These are phyloP conservation scores for Ormyrus labotus DNA, from an alignment of 2,888 invertebrate genomes.

Conservation along the genomic window DNA sequence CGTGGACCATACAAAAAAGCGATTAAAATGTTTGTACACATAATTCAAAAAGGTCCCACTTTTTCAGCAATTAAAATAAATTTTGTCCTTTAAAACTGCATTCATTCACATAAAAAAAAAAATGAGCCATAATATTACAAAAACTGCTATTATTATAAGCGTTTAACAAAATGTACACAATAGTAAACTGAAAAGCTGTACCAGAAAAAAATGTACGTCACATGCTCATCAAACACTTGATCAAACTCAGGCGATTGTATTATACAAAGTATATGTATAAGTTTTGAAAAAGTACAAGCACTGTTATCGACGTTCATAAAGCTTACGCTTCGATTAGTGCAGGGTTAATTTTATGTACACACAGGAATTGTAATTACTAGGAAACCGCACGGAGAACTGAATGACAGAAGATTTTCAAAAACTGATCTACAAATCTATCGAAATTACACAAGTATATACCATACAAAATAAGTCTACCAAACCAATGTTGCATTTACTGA, in stretches of 20 bases:
- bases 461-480: conserved; percentile 31
- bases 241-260: conserved; percentile 26
- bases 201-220: conserved; percentile 32
- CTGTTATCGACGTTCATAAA: conserved; percentile 27
- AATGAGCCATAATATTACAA: too few relatives aligned
- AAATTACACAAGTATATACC: conserved; percentile 14
- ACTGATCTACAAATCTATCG: neutral
- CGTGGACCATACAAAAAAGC: too few relatives aligned
- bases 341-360: conserved; percentile 41
- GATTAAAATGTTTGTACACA: too few relatives aligned
- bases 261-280: conserved; percentile 10
- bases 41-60: too few relatives aligned
- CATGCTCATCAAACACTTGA: conserved; percentile 38
- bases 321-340: conserved; percentile 46
- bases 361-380: conserved; percentile 1
- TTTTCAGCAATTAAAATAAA: too few relatives aligned
- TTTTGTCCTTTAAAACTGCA: too few relatives aligned
- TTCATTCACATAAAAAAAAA: too few relatives aligned
- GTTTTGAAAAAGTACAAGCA: conserved; percentile 43
- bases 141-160: conserved; percentile 28
- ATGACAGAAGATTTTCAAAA: too few relatives aligned
- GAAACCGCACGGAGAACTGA: neutral
- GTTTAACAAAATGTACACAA: conserved; percentile 38
- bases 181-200: conserved; percentile 37
- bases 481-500: conserved; percentile 16